Evolutionary conservation across 2,797 vertebrate species (phyloP), one percentile per base, ranked within the genome.

Genomic region (Pantherophis vulpinus): DNA sequence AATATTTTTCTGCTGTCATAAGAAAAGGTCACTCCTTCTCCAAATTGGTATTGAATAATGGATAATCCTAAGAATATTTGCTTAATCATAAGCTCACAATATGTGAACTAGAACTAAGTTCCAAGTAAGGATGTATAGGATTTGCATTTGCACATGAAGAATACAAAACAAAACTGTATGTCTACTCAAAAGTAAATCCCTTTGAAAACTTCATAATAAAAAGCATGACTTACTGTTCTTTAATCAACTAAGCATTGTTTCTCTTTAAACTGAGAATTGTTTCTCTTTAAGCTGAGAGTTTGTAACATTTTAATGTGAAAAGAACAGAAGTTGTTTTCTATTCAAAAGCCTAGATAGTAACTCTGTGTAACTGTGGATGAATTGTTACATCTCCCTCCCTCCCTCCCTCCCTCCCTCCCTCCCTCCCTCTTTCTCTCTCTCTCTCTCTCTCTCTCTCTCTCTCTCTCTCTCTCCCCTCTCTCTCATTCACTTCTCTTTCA

Each of bases 361-460:
- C 70, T 42, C 3, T 42, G 70, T 79, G 32, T 42, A 42, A 20
- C 16, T 42, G 42, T 42, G 42, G 42, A 42, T 42, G 42, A 42
- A 42, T 42, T 42, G 42, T 42, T 42, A 42, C 42, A 42, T 42
- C 42, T 3, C 42, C 0, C 42, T 42, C 42, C 3, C 42, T 42
- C 42, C 3, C 42, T 4, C 42, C 3, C 42, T 42, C 42, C 3
- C 42, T 42, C 42, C 3, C 42, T 3, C 42, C 0, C 42, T 3
- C 42, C 0, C 42, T 3, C 37, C 0, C 37, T 42, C 42, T 4
- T 3, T 0, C 42, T 4, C 42, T 0, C 42, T 42, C 42, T 0
- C 42, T 42, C 42, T 0, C 42, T 3, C 42, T 0, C 42, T 3
- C 42, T 0, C 42, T 3, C 37, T 3, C 37, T 37, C 37, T 37